Evolutionary conservation across 2,888 invertebrate species (phyloP).

Genomic region (Acanthosepion esculentum): DNA sequence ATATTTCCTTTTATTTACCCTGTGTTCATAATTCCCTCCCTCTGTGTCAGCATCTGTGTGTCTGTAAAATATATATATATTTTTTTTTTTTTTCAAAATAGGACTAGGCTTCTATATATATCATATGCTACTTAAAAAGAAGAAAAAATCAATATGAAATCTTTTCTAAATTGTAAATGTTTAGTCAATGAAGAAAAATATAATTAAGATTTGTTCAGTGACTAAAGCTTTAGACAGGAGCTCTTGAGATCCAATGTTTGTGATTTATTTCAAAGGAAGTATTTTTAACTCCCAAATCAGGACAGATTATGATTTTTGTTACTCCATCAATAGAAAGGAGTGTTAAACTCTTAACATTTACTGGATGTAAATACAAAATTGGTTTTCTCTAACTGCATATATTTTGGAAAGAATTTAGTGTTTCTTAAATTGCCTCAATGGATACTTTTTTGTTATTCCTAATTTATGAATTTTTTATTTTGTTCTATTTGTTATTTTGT

Average conservation of each 20-base stretch:
- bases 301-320: neutral
- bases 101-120: neutral
- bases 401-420: neutral
- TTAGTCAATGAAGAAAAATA: neutral
- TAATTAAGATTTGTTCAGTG: neutral
- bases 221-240: neutral
- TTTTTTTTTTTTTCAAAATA: neutral
- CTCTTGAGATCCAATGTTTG: neutral
- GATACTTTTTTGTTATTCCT: neutral
- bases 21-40: slow-evolving; percentile 2
- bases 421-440: neutral
- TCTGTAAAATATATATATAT: no score
- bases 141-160: neutral
- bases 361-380: neutral
- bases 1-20: neutral
- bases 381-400: neutral
- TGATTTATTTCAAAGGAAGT: neutral
- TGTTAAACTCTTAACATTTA: neutral
- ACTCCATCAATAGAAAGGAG: neutral
- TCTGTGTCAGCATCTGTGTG: neutral
- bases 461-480: neutral
- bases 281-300: neutral
- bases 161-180: neutral
- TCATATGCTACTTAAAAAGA: neutral
- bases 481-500: neutral